A percentile compares a stretch with the other conserved stretches of the same genome.
These are phyloP conservation scores for Pseudotriccus pelzelni DNA, from an alignment of 2,797 vertebrate genomes.

Conservation along the genomic window DNA sequence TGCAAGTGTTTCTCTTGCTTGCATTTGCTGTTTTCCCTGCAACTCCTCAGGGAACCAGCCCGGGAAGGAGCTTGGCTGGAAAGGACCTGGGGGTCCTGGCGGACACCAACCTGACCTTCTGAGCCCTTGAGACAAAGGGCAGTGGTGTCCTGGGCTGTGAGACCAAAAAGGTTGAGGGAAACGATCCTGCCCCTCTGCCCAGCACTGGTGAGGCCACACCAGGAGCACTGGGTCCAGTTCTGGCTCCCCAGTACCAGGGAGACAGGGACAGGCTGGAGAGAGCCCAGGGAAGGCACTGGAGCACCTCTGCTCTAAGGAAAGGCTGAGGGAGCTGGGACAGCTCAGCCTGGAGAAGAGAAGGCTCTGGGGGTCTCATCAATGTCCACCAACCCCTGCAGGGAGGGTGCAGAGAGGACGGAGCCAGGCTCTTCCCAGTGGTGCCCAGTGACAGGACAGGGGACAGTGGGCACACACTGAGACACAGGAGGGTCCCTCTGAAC, in stretches of 20 bases:
- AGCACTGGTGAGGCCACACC: background rate
- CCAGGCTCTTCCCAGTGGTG: background rate
- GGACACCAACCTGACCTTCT: accelerated
- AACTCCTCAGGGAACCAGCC: background rate
- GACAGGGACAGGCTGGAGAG: background rate
- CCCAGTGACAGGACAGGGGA: background rate
- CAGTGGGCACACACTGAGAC: background rate
- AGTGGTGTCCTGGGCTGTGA: background rate
- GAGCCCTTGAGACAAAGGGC: background rate
- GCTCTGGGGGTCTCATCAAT: accelerated
- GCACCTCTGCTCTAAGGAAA: background rate
- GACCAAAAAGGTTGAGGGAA: background rate
- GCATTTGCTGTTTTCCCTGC: background rate
- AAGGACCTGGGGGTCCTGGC: background rate
- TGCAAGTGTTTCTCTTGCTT: background rate
- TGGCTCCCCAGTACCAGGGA: background rate
- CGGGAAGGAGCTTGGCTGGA: background rate
- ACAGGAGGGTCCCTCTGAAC: background rate
- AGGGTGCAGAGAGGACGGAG: background rate
- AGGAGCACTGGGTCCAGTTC: background rate
- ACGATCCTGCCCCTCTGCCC: background rate
- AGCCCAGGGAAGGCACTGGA: background rate
- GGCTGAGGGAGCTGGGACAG: background rate
- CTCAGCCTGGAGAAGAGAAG: background rate
- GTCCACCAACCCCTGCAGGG: background rate